Evolutionary conservation across 1,140 invertebrate genomes (phyloP).

Genomic region (Pseudomyrmex gracilis): DNA sequence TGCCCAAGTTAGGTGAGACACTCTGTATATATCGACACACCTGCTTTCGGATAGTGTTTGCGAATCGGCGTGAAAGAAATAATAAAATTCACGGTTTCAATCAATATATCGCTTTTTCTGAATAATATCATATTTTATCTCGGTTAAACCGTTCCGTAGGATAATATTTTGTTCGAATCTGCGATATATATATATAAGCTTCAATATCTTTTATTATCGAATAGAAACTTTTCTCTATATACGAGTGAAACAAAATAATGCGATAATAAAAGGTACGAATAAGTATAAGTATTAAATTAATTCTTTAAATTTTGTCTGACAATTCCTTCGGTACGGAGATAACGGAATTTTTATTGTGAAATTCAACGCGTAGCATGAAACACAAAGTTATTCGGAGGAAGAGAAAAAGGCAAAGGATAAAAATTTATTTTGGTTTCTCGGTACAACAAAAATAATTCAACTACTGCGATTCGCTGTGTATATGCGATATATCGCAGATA

Average conservation of each 20-base stretch:
- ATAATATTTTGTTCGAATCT: conserved; percentile 15
- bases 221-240: conserved; percentile 13
- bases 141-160: conserved; percentile 15
- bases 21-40: neutral
- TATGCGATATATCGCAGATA: conserved; percentile 1
- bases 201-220: neutral
- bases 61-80: conserved; percentile 12
- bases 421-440: conserved; percentile 25
- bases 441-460: conserved; percentile 15
- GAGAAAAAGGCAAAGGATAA: conserved; percentile 2
- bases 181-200: neutral
- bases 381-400: neutral
- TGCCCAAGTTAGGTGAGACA: too few relatives aligned
- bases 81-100: conserved; percentile 3
- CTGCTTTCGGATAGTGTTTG: neutral
- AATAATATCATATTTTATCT: conserved; percentile 36
- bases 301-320: neutral
- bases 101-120: conserved; percentile 24
- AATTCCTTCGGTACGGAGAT: neutral
- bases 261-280: neutral
- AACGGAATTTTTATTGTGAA: neutral
- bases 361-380: neutral
- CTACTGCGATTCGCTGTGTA: neutral
- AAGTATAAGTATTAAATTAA: conserved; percentile 12
- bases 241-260: neutral